Evolutionary conservation across 2,888 invertebrate genomes (phyloP), one percentile per base, ranked within the genome.

Genomic region (Arge pagana): DNA sequence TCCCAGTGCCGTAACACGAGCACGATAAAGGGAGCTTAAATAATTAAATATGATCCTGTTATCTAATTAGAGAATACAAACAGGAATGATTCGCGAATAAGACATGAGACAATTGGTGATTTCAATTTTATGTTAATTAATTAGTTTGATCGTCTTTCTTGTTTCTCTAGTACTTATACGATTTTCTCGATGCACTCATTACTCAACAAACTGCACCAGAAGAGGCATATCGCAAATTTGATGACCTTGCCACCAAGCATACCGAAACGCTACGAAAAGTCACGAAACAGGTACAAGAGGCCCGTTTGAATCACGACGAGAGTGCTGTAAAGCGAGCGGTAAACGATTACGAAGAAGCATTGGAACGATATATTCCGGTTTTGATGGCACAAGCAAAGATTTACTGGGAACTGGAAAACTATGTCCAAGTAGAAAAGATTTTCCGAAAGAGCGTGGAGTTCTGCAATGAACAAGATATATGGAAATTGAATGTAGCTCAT

Each of bases 381-480:
- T 82, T 98, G n/a, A 98, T 99, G 98, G 95, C 96, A 0, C 95
- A 99, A 77, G 97, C 98, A 1, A 97, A 96, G 82, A 94, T 99
- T 60, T 96, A 94, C 71, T 99, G 99, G 98, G 95, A 98, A 60
- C 84, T 91, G 75, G 94, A 94, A 71, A 95, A 98, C 73, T 99
- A 97, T 68, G 83, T 86, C 1, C 94, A 96, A 71, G 97, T 99
- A 1, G 97, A 98, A 74, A 93, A 95, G 72, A 94, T 97, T 61
- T 97, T 98, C 75, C 86, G 94, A 24, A 95, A 96, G 74, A 96
- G 96, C 53, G 95, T 94, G 0, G 99, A 99, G 74, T 98, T 98
- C 77, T 98, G 98, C 71, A 94, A 94, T 62, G 97, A 97, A 70
- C 94, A 96, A 65, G 96, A 98, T 64, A 86, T 89, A 0, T 99